Base-by-base conservation (phyloP, 2,113 vertebrate species). In the Climacteris rufus region DNA sequence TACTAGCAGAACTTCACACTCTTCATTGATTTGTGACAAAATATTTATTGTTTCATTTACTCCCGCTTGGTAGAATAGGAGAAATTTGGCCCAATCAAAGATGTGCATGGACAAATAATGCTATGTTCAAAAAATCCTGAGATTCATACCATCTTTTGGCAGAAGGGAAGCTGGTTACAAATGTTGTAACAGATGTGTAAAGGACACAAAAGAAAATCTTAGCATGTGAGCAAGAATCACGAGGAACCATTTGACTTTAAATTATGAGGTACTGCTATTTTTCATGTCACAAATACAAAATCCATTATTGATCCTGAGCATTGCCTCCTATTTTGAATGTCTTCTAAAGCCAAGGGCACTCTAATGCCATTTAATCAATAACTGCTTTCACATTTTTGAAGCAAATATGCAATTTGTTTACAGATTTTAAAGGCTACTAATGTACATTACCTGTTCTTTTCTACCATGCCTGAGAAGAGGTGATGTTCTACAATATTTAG, bases 281-380 rank as follows among this genome's bases (percentile, higher is more conserved):
- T 97, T 95, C 83, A 90, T 84, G 87, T 95, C 75, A 96, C 72
- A 97, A 92, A 89, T 92, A 94, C 76, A 97, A 97, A 94, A 95
- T 96, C 95, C 90, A 27, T 91, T 97, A 97, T 97, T 96, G 97
- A 98, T 97, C 75, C 70, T 57, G 60, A 94, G 80, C 81, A 81
- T 81, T 71, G 64, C 24, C 39, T 94, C 78, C 78, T 89, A 94
- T 93, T 97, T 90, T 75, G 92, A 97, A 96, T 83, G 94, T 92
- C 96, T 97, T 95, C 94, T 92, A 96, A 97, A 97, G 91, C 52
- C 49, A 87, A 95, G 91, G 92, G 70, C 95, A 86, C 81, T 93
- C 89, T 95, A 87, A 70, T 92, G 87, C 56, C 85, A 88, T 84
- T 83, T 75, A 96, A 97, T 97, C 97, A 97, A 97, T 97, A 97